Evolutionary conservation across 2,113 vertebrate genomes (phyloP).

Genomic region (Trachemys scripta): DNA sequence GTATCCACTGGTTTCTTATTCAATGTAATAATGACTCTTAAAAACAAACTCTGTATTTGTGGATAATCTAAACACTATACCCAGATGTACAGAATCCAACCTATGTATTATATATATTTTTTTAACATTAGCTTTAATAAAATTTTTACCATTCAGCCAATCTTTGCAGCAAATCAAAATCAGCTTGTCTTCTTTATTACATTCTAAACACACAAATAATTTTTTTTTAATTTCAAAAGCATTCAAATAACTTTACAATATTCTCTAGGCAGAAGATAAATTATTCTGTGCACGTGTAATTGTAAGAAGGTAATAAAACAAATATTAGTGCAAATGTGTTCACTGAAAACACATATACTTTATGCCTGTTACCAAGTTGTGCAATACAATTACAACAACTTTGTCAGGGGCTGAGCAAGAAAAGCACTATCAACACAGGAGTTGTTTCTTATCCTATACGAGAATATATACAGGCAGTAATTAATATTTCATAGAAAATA

Average conservation of each 20-base stretch:
- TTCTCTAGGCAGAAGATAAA: background rate
- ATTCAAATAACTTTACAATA: background rate
- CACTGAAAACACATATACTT: background rate
- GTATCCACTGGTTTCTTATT: background rate
- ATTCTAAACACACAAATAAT: background rate
- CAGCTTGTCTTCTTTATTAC: background rate
- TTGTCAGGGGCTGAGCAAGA: background rate
- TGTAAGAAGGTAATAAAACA: background rate
- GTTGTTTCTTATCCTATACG: background rate
- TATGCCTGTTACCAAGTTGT: fast-evolving
- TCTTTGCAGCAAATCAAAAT: background rate
- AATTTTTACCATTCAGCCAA: background rate
- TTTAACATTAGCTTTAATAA: too few species aligned
- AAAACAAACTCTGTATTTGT: too few species aligned
- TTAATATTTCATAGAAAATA: background rate
- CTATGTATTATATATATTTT: too few species aligned
- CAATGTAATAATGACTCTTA: too few species aligned
- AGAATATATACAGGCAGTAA: background rate
- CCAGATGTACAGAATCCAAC: too few species aligned
- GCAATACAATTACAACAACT: background rate
- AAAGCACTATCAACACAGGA: background rate
- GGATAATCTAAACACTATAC: too few species aligned
- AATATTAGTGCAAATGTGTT: background rate
- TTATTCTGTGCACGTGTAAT: fast-evolving
- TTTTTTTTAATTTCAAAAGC: background rate